phyloP scores from a whole-genome alignment of 2,113 vertebrate genomes.

The Philantomba maxwellii region DNA sequence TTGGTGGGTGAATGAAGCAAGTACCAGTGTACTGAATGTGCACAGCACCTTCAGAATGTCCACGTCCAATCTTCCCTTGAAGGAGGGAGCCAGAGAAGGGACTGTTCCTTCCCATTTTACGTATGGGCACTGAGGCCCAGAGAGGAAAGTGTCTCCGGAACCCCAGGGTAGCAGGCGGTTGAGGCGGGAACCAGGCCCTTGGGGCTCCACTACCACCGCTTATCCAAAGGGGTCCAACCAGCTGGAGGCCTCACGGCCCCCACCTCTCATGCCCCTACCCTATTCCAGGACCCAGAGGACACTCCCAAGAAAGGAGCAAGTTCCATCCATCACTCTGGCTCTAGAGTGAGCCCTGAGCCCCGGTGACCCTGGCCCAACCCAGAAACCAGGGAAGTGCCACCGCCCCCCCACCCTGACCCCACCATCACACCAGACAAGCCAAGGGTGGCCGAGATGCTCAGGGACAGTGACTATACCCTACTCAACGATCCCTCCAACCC shows the following conservation, averaged over 20 bases:
- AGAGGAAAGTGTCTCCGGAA: neutral
- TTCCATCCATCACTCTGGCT: neutral
- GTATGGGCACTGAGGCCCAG: neutral
- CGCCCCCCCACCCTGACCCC: fast-evolving
- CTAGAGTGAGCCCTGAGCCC: neutral
- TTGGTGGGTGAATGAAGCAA: neutral
- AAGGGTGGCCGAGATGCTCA: neutral
- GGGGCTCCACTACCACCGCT: neutral
- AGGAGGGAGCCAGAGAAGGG: neutral
- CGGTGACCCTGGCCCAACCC: neutral
- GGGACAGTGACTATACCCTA: neutral
- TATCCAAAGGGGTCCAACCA: neutral
- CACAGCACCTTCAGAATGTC: neutral
- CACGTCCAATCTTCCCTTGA: neutral
- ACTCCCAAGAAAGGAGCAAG: neutral
- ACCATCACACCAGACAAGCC: neutral
- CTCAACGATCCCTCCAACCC: neutral
- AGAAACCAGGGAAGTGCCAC: neutral
- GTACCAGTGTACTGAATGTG: neutral
- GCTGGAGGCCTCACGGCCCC: neutral
- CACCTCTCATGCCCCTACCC: neutral
- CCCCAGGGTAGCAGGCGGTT: neutral
- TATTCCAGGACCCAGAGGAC: neutral
- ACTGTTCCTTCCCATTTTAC: neutral
- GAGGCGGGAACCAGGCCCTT: neutral